Percentiles rank a stretch among this genome's conserved stretches.
Evolutionary conservation across 2,888 invertebrate genomes (phyloP).

Genomic region (Tenthredo amoena): DNA sequence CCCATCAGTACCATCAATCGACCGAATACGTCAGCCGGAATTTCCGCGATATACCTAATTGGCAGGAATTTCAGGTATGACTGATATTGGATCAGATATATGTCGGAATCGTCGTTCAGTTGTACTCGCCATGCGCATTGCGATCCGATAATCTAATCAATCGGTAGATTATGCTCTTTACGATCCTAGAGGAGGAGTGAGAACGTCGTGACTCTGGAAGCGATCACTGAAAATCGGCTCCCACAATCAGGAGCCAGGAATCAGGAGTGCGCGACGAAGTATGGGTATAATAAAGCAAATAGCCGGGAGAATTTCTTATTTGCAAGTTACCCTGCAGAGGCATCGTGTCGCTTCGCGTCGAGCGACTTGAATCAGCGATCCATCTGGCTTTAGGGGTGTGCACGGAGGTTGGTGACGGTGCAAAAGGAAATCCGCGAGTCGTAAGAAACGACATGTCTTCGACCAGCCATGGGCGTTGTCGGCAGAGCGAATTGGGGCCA

Average conservation of each 20-base stretch:
- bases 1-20: background rate
- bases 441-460: conserved; percentile 27
- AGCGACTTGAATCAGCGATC: conserved; percentile 36
- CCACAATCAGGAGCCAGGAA: conserved; percentile 2
- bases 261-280: background rate
- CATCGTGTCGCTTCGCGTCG: background rate
- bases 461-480: conserved; percentile 18
- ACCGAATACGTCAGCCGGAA: background rate
- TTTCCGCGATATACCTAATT: background rate
- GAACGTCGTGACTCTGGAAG: background rate
- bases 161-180: background rate
- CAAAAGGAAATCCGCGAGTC: conserved; percentile 15
- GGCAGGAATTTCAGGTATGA: conserved; percentile 17
- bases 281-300: background rate
- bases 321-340: background rate
- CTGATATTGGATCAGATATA: conserved; percentile 14
- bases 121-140: conserved; percentile 8
- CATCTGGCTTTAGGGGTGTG: conserved; percentile 40
- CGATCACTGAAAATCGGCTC: conserved; percentile 1
- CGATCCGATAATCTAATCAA: conserved; percentile 31
- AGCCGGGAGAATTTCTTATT: conserved; percentile 31
- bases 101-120: background rate
- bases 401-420: conserved; percentile 19
- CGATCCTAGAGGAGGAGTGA: background rate
- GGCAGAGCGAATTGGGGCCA: conserved; percentile 20